Percentiles rank a stretch among this genome's conserved stretches.
phyloP scores from a whole-genome alignment of 2,113 vertebrate species.

The Chamaea fasciata region DNA sequence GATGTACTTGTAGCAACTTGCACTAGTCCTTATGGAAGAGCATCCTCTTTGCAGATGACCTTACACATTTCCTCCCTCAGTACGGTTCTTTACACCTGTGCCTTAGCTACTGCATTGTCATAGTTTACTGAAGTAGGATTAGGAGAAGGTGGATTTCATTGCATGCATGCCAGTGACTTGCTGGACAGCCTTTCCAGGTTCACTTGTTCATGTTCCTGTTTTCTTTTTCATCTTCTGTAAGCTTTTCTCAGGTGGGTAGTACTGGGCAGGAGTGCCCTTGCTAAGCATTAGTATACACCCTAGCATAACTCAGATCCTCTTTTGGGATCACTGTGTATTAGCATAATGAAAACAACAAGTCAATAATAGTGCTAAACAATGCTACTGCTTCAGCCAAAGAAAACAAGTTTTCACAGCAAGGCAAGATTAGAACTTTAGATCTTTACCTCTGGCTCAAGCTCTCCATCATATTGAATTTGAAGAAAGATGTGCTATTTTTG shows the following conservation, averaged over 20 bases:
- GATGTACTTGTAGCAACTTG: too few species aligned
- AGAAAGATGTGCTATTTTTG: neutral
- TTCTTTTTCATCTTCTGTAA: neutral
- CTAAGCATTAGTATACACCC: neutral
- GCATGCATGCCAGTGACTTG: neutral
- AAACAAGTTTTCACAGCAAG: neutral
- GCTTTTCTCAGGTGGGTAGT: neutral
- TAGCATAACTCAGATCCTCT: neutral
- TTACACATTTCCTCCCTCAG: rapidly evolving
- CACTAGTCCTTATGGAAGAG: too few species aligned
- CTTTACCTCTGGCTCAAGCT: neutral
- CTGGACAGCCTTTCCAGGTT: neutral
- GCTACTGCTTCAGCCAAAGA: neutral
- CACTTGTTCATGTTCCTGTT: rapidly evolving
- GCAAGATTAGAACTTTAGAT: neutral
- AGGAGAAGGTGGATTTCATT: neutral
- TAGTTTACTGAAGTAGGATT: neutral
- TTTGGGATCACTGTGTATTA: neutral
- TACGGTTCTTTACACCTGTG: neutral
- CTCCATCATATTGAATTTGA: neutral
- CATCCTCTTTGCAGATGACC: too few species aligned
- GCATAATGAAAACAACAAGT: neutral
- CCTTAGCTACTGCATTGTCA: neutral
- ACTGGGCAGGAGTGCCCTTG: neutral
- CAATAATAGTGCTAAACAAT: neutral